Evolutionary conservation across 2,797 vertebrate species (phyloP), one percentile per base, ranked within the genome.

Genomic region (Malurus splendens): DNA sequence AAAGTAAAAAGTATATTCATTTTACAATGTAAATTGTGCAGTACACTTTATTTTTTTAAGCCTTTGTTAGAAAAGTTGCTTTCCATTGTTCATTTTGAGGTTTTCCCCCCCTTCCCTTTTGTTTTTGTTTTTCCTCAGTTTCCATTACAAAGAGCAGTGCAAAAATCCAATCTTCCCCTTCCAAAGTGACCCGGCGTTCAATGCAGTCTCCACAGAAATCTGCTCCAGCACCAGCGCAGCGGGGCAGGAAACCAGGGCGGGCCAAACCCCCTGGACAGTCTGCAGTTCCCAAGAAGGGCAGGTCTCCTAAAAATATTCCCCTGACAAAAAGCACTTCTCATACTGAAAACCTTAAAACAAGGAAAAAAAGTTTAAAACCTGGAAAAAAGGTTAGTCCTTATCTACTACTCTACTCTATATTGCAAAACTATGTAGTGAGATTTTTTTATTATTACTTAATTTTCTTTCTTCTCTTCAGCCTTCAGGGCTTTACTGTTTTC

Each of bases 301-400:
- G 59, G 95, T 96, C 90, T 94, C 95, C 82, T 81, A 97, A 83
- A 94, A 96, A 67, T 81, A 81, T 75, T 78, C 86, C 96, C 66
- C 42, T 95, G 32, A 94, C 94, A 79, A 96, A 96, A 96, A 95
- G 85, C 86, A 92, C 52, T 68, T 89, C 96, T 88, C 93, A 92
- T 56, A 77, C 94, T 36, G 96, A 96, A 92, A 97, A 96, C 44
- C 95, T 97, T 64, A 96, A 97, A 94, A 96, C 97, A 72, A 98
- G 97, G 95, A 98, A 98, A 96, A 98, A 98, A 94, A 97, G 97
- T 65, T 97, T 98, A 94, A 98, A 98, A 89, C 97, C 98, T 25
- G 98, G 97, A 92, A 98, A 98, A 97, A 99, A 99, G 98, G 99
- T 99, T 90, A 96, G 96, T 96, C 83, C 11, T 79, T 85, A 67